These are phyloP conservation scores for Pipistrellus pygmaeus DNA, from an alignment of 2,797 vertebrate species.

Conservation along the genomic window DNA sequence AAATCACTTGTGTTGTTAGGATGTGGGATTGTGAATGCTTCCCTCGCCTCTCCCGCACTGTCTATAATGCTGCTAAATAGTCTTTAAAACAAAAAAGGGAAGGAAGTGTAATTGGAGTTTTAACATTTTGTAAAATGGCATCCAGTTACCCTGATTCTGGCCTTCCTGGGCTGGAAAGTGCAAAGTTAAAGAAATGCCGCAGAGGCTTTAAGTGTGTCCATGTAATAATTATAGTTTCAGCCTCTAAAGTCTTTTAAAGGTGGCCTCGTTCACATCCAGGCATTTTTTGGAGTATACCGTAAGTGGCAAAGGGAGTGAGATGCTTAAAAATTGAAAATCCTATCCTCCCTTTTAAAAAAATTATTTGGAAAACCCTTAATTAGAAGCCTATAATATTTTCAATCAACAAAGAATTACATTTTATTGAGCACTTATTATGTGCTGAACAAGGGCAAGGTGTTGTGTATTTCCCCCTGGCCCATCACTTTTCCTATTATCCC, in stretches of 20 bases:
- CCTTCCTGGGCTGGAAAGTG: not conserved
- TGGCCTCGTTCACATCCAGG: not conserved
- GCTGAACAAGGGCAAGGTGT: not conserved
- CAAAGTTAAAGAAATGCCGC: constrained; percentile 50
- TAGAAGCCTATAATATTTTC: not conserved
- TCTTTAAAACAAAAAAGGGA: constrained; percentile 33
- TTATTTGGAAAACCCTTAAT: not conserved
- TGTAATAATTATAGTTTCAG: constrained; percentile 30
- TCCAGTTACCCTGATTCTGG: not conserved
- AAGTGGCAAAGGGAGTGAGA: not conserved
- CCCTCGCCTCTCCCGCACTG: not conserved
- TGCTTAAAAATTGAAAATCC: not conserved
- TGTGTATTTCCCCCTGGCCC: not conserved
- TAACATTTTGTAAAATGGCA: constrained; percentile 55
- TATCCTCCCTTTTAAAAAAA: not conserved
- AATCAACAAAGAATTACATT: not conserved
- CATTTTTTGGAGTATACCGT: not conserved
- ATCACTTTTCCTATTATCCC: not conserved
- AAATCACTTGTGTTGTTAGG: not conserved
- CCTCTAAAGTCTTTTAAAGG: constrained; percentile 28
- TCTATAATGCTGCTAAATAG: not conserved
- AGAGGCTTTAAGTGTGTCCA: not conserved
- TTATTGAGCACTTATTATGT: not conserved
- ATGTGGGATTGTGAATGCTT: not conserved
- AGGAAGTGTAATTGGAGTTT: not conserved